These are phyloP conservation scores for Spongia lamella DNA, from an alignment of 37 sponge, comb jelly and placozoan species.

Conservation along the genomic window DNA sequence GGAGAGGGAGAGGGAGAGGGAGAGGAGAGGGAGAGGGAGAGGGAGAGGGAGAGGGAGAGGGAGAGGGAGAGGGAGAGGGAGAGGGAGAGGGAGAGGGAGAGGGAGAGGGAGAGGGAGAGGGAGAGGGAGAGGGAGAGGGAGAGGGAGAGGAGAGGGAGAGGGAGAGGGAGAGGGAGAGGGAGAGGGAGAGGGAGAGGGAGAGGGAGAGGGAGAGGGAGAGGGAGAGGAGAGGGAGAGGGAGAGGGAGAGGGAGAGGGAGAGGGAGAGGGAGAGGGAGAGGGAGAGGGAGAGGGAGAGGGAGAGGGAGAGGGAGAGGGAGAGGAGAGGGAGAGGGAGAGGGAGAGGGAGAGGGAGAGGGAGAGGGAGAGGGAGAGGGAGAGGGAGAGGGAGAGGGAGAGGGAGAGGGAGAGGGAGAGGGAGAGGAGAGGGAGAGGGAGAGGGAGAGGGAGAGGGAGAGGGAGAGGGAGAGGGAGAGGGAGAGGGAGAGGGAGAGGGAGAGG, in stretches of 20 bases:
- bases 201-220: conserved; percentile 11
- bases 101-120: too few relatives aligned
- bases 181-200: conserved; percentile 2
- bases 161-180: too few relatives aligned
- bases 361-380: background rate
- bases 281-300: background rate
- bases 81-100: too few relatives aligned
- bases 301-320: conserved; percentile 1
- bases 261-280: background rate
- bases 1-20: too few relatives aligned
- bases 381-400: background rate
- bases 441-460: background rate
- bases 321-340: background rate
- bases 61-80: too few relatives aligned
- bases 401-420: background rate
- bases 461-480: background rate
- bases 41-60: too few relatives aligned
- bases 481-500: background rate
- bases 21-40: too few relatives aligned
- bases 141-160: too few relatives aligned
- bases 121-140: too few relatives aligned
- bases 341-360: background rate
- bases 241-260: too few relatives aligned
- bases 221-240: too few relatives aligned
- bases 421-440: background rate